Base-by-base conservation (phyloP, 2,797 vertebrate species). In the Tiaroga cobitis region DNA sequence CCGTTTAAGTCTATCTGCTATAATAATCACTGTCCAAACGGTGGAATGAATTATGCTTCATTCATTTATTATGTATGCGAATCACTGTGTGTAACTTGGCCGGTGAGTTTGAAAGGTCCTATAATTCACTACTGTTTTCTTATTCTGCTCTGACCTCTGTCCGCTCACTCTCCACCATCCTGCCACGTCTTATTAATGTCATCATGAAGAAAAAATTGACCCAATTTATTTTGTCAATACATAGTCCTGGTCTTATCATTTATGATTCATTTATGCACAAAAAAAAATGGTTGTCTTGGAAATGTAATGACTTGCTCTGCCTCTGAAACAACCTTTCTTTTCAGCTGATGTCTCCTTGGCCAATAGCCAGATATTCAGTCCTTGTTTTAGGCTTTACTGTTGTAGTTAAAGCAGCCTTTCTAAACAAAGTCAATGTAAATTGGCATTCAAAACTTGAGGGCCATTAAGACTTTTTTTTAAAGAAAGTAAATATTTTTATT, bases 11-110 rank as follows among this genome's bases (percentile, higher is more conserved):
- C 81, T 80, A 72, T 88, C 85, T 89, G 89, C 82, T 89, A 83
- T 86, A 88, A 83, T 89, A 87, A 89, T 89, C 85, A 89, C 89
- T 83, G 87, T 88, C 83, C 80, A 83, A 86, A 88, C 49, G 73
- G 80, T 85, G 83, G 65, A 56, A 79, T 89, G 83, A 89, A 87
- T 83, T 88, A 89, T 88, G 83, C 41, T 56, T 74, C 59, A 67
- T 76, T 89, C 83, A 88, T 89, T 87, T 77, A 74, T 89, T 88
- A 85, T 87, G 85, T 65, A 88, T 85, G 87, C 69, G 67, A 39
- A 81, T 85, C 80, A 72, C 83, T 81, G 70, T 87, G 89, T 88
- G 89, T 72, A 87, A 87, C 89, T 89, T 89, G 89, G 89, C 89
- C 21, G 1, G 76, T n/a, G 87, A 49, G 46, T 83, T 74, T 88